Evolutionary conservation across 2,888 invertebrate species (phyloP), one percentile per base, ranked within the genome.

Genomic region (Gasteruption jaculator): DNA sequence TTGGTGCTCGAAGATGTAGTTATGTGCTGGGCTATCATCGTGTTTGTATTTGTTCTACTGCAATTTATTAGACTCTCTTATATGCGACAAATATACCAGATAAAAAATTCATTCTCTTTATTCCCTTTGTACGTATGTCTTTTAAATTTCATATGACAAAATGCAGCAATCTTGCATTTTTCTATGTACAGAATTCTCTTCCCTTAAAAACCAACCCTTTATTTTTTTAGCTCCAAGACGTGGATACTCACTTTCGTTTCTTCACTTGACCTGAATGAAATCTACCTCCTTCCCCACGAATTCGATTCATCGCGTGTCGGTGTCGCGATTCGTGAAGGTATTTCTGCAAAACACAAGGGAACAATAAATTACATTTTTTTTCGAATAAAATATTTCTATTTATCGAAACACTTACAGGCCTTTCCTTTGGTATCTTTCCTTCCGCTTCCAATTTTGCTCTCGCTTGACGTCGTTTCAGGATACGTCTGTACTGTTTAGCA

Each of bases 241-340:
- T n/a, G 38, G 21, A 35, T 16, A 60, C 57, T 63, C 54, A 69
- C 69, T 56, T 67, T 49, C 68, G 58, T 44, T 70, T 70, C 36
- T 69, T 69, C 2, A 65, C 65, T 60, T 70, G 79, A 20, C 82
- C 82, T 1, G 91, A 87, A 68, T 92, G 90, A 71, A 97, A 97
- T 50, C 96, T 79, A 4, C 97, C 97, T 11, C 96, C 96, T 74
- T 95, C 94, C 1, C 96, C 96, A 39, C 97, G 81, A 62, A 92
- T 87, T 61, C 97, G 79, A 70, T 96, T 96, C 92, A 97, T 93
- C 0, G 97, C 97, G 69, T 97, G 96, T 48, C 90, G 78, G 72
- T 97, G 97, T 30, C 96, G 77, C 0, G 96, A 96, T 71, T 96
- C 96, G 62, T 97, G 96, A n/a, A 97, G 78, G 68, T 97, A 97